A percentile compares a stretch with the other conserved stretches of the same genome.
Evolutionary conservation across 1,140 invertebrate species (phyloP).

Genomic region (Drosophila pruinosa): DNA sequence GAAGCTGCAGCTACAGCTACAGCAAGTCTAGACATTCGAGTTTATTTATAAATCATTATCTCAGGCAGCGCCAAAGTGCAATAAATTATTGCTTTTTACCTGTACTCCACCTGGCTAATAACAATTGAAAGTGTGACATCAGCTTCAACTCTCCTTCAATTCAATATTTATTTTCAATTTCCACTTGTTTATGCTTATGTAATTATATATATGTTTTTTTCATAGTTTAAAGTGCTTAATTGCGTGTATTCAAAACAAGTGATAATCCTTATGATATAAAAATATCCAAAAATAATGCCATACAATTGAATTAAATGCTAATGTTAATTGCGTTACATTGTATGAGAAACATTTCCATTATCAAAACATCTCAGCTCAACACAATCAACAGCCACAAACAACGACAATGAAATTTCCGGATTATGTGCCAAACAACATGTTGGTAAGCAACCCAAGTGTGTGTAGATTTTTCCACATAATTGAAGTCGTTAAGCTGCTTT

Average conservation of each 20-base stretch:
- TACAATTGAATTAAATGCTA: slow-evolving; percentile 59
- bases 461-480: slow-evolving; percentile 42
- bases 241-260: slow-evolving; percentile 55
- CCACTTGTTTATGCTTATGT: slow-evolving; percentile 5
- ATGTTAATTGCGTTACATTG: slow-evolving; percentile 64
- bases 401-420: slow-evolving; percentile 79
- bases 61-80: slow-evolving; percentile 48
- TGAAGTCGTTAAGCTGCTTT: slow-evolving; percentile 40
- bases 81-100: slow-evolving; percentile 37
- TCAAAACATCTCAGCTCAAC: slow-evolving; percentile 25
- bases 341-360: slow-evolving; percentile 65
- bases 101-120: slow-evolving; percentile 24
- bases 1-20: slow-evolving; percentile 56
- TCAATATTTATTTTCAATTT: slow-evolving; percentile 7
- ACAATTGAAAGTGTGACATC: slow-evolving; percentile 68
- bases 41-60: slow-evolving; percentile 75
- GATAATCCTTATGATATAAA: slow-evolving; percentile 13
- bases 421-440: slow-evolving; percentile 78
- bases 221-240: slow-evolving; percentile 46
- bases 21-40: slow-evolving; percentile 17
- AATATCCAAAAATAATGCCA: slow-evolving; percentile 41
- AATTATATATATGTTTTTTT: slow-evolving; percentile 31
- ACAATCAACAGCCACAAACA: slow-evolving; percentile 3
- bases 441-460: slow-evolving; percentile 54
- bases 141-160: slow-evolving; percentile 21